These are phyloP conservation scores for Pocillopora damicornis DNA, from an alignment of 64 coral and sea anemone genomes.

Conservation along the genomic window DNA sequence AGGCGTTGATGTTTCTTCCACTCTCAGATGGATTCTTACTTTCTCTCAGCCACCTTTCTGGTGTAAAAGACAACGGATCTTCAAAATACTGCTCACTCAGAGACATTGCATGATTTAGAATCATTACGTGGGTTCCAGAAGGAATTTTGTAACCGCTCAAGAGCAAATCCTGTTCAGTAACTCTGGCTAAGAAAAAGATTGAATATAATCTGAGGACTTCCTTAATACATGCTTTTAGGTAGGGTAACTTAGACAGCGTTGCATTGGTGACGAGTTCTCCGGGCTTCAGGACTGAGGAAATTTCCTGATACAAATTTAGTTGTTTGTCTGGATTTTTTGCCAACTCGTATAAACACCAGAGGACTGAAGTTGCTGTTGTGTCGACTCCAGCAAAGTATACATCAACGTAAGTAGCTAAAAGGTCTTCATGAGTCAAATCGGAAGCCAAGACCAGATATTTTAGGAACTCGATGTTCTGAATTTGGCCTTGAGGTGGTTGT, in stretches of 20 bases:
- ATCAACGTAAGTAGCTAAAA: constrained; percentile 46
- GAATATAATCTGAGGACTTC: constrained; percentile 49
- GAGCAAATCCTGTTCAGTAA: constrained; percentile 33
- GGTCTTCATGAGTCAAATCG: constrained; percentile 42
- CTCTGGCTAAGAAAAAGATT: not conserved
- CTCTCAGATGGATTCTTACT: not conserved
- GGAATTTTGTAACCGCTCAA: constrained; percentile 42
- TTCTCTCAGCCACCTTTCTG: constrained; percentile 49
- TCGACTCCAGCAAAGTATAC: constrained; percentile 70
- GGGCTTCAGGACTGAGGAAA: constrained; percentile 28
- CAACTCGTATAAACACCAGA: constrained; percentile 58
- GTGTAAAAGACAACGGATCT: constrained; percentile 25
- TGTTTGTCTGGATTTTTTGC: constrained; percentile 72
- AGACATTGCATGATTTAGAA: constrained; percentile 16
- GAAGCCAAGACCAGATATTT: constrained; percentile 27
- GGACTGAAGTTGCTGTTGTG: constrained; percentile 61
- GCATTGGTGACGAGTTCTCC: constrained; percentile 17
- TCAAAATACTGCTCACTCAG: constrained; percentile 16
- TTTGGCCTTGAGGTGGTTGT: not conserved
- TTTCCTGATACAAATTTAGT: constrained; percentile 36
- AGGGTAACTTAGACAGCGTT: constrained; percentile 31
- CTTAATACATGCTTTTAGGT: constrained; percentile 50
- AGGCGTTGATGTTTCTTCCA: not conserved
- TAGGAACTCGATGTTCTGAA: constrained; percentile 10
- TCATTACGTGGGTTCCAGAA: constrained; percentile 16